Conservation (phyloP, 2,888 invertebrate genomes). For the Hypselothyrea guttata region DNA sequence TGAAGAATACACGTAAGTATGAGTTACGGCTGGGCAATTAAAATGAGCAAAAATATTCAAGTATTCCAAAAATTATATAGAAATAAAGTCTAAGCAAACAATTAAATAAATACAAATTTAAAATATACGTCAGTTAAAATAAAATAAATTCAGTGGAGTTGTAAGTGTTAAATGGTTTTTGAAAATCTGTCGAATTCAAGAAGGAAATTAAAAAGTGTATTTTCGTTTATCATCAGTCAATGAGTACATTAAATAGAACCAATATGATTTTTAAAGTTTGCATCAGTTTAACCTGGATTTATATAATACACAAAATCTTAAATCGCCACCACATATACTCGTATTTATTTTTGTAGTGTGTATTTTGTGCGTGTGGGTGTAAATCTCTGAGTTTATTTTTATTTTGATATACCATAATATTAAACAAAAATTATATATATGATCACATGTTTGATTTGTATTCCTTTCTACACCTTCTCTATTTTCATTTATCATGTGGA, state of each 20-base stretch:
- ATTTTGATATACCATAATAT: conserved; percentile 7
- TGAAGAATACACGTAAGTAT: conserved; percentile 97
- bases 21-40: conserved; percentile 14
- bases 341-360: no score
- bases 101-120: conserved; percentile 11
- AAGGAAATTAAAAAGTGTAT: no score
- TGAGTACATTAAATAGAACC: no score
- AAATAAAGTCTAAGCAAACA: conserved; percentile 1
- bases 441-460: conserved; percentile 67
- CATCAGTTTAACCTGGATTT: conserved; percentile 15
- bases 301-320: neutral
- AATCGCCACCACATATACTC: neutral
- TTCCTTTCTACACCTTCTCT: conserved; percentile 54
- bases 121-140: conserved; percentile 37
- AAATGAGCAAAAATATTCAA: neutral
- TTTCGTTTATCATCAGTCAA: no score
- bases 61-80: neutral
- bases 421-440: conserved; percentile 13
- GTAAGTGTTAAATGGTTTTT: no score
- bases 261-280: conserved; percentile 1
- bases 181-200: no score
- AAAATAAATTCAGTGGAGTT: conserved; percentile 17
- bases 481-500: conserved; percentile 41
- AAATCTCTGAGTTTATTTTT: conserved; percentile 1
- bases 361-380: conserved; percentile 11